Evolutionary conservation across 2,113 vertebrate genomes (phyloP).

Genomic region (Chaetodon trifascialis): DNA sequence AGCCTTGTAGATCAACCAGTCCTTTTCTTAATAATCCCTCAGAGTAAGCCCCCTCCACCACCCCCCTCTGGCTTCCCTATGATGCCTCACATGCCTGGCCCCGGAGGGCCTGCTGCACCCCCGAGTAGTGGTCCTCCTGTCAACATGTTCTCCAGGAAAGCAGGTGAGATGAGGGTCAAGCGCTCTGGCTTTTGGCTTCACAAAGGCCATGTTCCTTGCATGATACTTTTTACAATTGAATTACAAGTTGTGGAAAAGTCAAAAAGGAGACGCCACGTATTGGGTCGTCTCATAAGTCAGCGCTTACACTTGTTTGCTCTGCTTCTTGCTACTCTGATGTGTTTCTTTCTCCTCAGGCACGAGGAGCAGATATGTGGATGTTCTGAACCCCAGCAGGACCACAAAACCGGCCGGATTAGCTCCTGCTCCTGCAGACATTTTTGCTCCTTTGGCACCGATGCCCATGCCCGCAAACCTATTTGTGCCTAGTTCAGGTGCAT

Average conservation of each 20-base stretch:
- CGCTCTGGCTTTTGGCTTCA: not conserved
- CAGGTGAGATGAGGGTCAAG: conserved; percentile 84
- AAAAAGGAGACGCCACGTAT: too few species aligned
- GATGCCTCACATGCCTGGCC: conserved; percentile 76
- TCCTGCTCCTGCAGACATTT: conserved; percentile 90
- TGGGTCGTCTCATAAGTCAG: not conserved
- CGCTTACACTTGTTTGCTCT: not conserved
- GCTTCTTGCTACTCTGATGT: conserved; percentile 14
- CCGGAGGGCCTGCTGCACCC: conserved; percentile 76
- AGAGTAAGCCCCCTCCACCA: conserved; percentile 92
- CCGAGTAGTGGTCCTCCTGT: conserved; percentile 81
- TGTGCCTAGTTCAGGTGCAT: conserved; percentile 90
- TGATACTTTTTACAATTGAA: not conserved
- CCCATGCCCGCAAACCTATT: conserved; percentile 90
- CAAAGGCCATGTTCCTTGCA: not conserved
- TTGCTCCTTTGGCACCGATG: conserved; percentile 95
- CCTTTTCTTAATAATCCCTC: conserved; percentile 41
- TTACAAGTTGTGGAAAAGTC: not conserved
- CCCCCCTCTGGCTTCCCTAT: conserved; percentile 91
- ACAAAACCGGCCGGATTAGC: conserved; percentile 78
- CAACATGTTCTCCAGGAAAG: conserved; percentile 95
- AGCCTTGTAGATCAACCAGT: not conserved
- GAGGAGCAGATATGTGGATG: conserved; percentile 92
- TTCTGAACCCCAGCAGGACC: conserved; percentile 90
- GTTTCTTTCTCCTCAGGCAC: conserved; percentile 73